Percentiles rank a stretch among this genome's conserved stretches.
phyloP scores from a whole-genome alignment of 1,140 invertebrate genomes.

The Drosophila tani region DNA sequence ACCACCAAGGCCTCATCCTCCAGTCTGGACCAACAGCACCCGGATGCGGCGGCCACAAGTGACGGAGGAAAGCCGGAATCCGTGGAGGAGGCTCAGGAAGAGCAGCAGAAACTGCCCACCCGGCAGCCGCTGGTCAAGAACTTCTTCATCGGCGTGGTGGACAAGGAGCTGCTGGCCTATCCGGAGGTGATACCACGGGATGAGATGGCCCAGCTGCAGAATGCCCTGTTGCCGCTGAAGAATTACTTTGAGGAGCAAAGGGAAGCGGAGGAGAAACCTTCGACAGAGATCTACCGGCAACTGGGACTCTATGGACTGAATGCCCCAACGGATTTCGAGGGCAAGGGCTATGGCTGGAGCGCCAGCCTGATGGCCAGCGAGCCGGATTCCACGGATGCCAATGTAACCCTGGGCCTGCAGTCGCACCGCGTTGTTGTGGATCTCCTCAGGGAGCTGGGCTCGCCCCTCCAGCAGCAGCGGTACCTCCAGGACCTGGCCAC shows the following conservation, averaged over 20 bases:
- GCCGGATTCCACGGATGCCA: conserved; percentile 81
- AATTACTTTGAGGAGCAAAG: conserved; percentile 58
- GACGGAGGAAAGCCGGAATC: conserved; percentile 9
- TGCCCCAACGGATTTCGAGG: conserved; percentile 78
- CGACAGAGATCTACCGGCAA: conserved; percentile 42
- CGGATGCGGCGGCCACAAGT: conserved; percentile 13
- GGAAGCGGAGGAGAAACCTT: conserved; percentile 20
- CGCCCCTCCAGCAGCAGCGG: conserved; percentile 84
- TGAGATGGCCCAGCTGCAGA: conserved; percentile 87
- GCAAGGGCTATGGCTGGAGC: conserved; percentile 85
- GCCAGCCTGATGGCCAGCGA: conserved; percentile 86
- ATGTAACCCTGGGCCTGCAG: conserved; percentile 84
- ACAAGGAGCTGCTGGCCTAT: conserved; percentile 87
- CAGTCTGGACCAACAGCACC: conserved; percentile 15
- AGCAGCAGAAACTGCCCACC: conserved; percentile 80
- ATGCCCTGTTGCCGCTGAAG: conserved; percentile 81
- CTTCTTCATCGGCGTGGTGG: conserved; percentile 87
- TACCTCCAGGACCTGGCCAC: conserved; percentile 85
- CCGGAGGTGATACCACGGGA: conserved; percentile 89
- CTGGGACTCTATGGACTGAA: conserved; percentile 83
- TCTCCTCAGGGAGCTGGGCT: conserved; percentile 85
- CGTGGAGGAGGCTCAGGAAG: conserved; percentile 18
- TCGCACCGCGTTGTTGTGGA: conserved; percentile 85
- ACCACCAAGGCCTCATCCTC: conserved; percentile 35
- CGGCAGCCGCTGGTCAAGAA: conserved; percentile 88